These are phyloP conservation scores for Drosophila subobscura DNA, from an alignment of 1,140 invertebrate genomes.

Conservation along the genomic window DNA sequence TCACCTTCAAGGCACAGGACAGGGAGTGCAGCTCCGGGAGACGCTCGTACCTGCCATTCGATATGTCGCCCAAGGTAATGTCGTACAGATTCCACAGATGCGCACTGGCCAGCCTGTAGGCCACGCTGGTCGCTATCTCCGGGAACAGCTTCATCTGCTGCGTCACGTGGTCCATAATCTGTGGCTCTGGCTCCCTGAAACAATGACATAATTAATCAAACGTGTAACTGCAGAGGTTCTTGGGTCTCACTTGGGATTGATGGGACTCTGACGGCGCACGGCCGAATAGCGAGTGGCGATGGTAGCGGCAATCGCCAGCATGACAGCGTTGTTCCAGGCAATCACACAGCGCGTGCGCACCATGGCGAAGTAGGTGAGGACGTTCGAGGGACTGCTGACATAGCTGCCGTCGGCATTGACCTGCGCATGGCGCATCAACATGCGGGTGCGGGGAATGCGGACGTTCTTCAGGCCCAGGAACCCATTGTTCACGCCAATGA, in stretches of 20 bases:
- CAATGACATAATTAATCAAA: background rate
- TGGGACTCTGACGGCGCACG: conserved; percentile 93
- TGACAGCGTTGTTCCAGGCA: conserved; percentile 87
- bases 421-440: conserved; percentile 97
- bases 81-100: conserved; percentile 93
- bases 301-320: conserved; percentile 91
- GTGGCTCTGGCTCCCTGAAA: conserved; percentile 88
- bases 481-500: conserved; percentile 95
- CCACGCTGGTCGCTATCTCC: conserved; percentile 90
- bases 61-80: conserved; percentile 89
- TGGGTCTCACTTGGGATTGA: conserved; percentile 88
- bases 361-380: conserved; percentile 97
- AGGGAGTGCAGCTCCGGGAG: conserved; percentile 95
- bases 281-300: conserved; percentile 95
- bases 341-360: conserved; percentile 95
- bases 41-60: conserved; percentile 89
- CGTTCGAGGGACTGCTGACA: conserved; percentile 91
- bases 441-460: conserved; percentile 92
- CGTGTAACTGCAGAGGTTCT: no score
- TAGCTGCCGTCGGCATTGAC: conserved; percentile 95
- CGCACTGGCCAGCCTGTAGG: conserved; percentile 88
- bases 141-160: conserved; percentile 97
- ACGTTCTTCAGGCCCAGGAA: conserved; percentile 93
- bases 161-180: conserved; percentile 96
- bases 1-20: conserved; percentile 94